Evolutionary conservation across 1,140 invertebrate genomes (phyloP).

Genomic region (Prorops nasuta): DNA sequence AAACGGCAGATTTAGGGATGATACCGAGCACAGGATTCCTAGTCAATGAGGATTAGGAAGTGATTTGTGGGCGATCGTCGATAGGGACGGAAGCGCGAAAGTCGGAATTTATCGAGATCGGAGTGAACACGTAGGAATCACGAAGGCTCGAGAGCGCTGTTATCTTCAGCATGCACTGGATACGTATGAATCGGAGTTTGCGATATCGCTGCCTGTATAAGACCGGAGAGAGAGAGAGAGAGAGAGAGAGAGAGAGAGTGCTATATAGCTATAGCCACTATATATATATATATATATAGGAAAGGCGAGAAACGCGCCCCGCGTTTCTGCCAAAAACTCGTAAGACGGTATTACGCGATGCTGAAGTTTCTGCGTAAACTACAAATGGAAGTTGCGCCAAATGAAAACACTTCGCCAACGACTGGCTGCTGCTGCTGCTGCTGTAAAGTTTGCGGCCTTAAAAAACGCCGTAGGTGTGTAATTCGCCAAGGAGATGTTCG

Average conservation of each 20-base stretch:
- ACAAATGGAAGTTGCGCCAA: too few species aligned
- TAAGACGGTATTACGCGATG: not conserved
- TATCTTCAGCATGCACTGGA: slow-evolving; percentile 38
- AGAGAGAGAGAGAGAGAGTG: too few species aligned
- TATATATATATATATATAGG: too few species aligned
- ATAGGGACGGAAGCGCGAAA: slow-evolving; percentile 39
- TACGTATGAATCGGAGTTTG: slow-evolving; percentile 17
- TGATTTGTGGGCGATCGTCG: slow-evolving; percentile 41
- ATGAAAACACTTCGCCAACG: too few species aligned
- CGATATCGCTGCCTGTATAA: not conserved
- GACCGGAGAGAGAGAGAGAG: not conserved
- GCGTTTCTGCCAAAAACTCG: not conserved
- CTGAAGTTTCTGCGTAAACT: not conserved
- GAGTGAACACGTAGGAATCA: slow-evolving; percentile 37
- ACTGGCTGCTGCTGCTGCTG: too few species aligned
- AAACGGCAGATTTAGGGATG: slow-evolving; percentile 28
- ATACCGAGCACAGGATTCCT: slow-evolving; percentile 29
- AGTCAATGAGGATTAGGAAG: slow-evolving; percentile 40
- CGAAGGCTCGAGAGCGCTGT: slow-evolving; percentile 31
- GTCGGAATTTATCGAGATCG: slow-evolving; percentile 44
- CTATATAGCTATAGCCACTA: too few species aligned
- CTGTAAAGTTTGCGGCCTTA: too few species aligned
- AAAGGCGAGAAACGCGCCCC: too few species aligned
- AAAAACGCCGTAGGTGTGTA: too few species aligned
- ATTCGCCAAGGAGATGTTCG: too few species aligned